Evolutionary conservation across 2,888 invertebrate genomes (phyloP), one percentile per base, ranked within the genome.

Genomic region (Pollenia angustigena): DNA sequence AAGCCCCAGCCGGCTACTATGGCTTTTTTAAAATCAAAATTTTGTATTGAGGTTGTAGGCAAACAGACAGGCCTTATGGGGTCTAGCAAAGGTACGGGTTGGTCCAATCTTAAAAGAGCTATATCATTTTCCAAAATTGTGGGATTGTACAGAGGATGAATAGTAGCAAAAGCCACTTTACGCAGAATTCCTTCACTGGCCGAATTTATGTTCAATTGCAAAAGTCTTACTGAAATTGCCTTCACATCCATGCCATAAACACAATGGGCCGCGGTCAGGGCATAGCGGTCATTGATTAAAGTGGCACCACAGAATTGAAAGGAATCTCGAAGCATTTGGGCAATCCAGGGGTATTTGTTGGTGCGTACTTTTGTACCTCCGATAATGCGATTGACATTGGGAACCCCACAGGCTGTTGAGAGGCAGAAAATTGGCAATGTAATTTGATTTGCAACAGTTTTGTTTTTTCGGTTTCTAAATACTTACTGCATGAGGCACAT

Each of bases 291-390:
- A 68, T 92, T 93, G 82, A 93, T 93, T 82, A 93, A 87, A 44
- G 93, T 89, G 83, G 92, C 93, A 52, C 92, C 93, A 72, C 93
- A 93, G 83, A 91, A 93, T 40, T 92, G 90, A 18, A 90, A 89
- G 7, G 88, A 69, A 3, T 87, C 89, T 68, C 89, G 90, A 3
- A 92, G 74, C 66, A 93, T 88, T 85, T 93, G 93, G 0, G 91
- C 92, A 23, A 92, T 93, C 93, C 93, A 93, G 9, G 93, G 93
- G 88, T 92, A 93, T 87, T 93, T 93, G 86, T 93, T 93, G 79
- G 89, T 88, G 56, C 90, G 91, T 64, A 93, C 92, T 46, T 89
- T 89, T 54, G 89, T 89, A 52, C 93, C 93, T 82, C 93, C 93
- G 84, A 93, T 90, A 90, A 93, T 93, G 87, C 93, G 91, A 89